Conservation (phyloP, 2,797 vertebrate genomes). For the Sebastes hubbsi region DNA sequence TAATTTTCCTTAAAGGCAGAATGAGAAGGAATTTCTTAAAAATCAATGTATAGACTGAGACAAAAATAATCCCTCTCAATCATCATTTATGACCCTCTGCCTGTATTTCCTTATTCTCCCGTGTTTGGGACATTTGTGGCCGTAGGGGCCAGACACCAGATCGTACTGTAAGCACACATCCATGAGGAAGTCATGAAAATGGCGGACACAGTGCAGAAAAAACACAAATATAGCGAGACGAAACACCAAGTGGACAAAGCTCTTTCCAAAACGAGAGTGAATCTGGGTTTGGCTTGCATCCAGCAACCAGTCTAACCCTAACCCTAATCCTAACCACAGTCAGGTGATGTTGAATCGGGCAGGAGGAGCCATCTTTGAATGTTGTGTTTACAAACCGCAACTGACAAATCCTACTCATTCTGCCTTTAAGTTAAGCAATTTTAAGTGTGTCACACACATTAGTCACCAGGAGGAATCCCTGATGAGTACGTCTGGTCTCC, state of each 20-base stretch:
- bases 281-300: no score
- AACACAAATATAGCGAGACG: neutral
- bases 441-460: no score
- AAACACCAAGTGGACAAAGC: neutral
- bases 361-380: neutral
- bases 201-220: neutral
- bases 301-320: neutral
- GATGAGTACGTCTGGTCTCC: no score
- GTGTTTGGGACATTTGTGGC: neutral
- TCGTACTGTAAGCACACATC: neutral
- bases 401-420: neutral
- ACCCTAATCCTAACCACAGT: neutral
- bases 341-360: neutral
- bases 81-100: neutral
- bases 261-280: no score
- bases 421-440: no score
- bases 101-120: neutral
- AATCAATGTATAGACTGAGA: neutral
- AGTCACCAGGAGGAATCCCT: neutral
- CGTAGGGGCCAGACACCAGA: neutral
- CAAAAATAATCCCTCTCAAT: neutral
- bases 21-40: neutral
- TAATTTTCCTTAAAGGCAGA: neutral
- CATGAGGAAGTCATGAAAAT: neutral
- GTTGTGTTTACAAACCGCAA: neutral